Conservation (phyloP, 1,140 invertebrate species). For the Pissodes strobi region DNA sequence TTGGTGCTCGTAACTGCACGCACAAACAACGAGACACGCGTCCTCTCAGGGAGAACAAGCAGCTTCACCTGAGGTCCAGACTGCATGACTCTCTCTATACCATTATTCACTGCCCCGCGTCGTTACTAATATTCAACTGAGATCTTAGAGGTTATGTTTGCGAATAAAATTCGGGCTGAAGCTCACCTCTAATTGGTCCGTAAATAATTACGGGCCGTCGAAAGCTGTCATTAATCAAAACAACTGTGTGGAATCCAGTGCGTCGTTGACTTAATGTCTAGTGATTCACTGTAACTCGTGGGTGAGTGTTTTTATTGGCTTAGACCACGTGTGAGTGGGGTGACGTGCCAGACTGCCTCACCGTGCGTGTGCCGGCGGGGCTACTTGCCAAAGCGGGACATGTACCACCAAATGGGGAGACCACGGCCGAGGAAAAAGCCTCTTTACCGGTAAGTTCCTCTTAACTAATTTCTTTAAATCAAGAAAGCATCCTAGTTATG, state of each 20-base stretch:
- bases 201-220: too few relatives aligned
- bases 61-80: conserved; percentile 7
- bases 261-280: conserved; percentile 3
- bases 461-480: too few relatives aligned
- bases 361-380: conserved; percentile 56
- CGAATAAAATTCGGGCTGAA: too few relatives aligned
- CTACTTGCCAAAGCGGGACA: conserved; percentile 55
- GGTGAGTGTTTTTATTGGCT: conserved; percentile 37
- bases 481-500: neutral
- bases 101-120: neutral
- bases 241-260: neutral
- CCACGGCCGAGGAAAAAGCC: conserved; percentile 56
- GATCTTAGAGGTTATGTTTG: neutral
- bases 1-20: conserved; percentile 50
- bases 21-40: conserved; percentile 44
- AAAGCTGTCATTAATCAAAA: neutral
- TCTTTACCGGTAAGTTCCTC: conserved; percentile 55
- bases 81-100: neutral
- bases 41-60: conserved; percentile 30
- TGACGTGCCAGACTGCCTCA: conserved; percentile 51
- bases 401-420: conserved; percentile 55
- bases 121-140: neutral
- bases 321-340: conserved; percentile 52
- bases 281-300: conserved; percentile 41
- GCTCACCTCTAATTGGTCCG: neutral